Evolutionary conservation across 2,113 vertebrate genomes (phyloP).

Genomic region (Aramus guarauna): DNA sequence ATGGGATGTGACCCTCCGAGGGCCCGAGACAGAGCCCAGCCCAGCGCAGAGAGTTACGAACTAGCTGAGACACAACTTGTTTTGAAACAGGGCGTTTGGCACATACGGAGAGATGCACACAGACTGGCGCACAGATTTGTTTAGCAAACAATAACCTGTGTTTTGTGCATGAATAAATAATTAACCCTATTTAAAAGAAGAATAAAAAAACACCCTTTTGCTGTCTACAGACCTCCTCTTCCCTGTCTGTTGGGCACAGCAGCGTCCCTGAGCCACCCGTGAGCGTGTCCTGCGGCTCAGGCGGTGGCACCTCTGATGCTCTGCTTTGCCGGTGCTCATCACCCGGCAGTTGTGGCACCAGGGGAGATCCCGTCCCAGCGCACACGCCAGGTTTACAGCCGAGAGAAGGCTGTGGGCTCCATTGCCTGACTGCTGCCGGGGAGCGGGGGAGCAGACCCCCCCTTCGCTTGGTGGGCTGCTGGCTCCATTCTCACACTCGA

Average conservation of each 20-base stretch:
- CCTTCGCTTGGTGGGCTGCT: neutral
- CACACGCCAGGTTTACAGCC: neutral
- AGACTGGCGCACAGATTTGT: conserved; percentile 50
- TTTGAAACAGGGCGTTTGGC: neutral
- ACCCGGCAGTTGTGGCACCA: fast-evolving
- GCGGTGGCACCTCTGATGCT: neutral
- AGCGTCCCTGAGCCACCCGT: fast-evolving
- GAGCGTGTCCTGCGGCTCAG: neutral
- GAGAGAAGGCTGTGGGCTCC: neutral
- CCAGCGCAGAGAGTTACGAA: neutral
- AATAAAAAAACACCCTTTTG: neutral
- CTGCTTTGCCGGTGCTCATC: fast-evolving
- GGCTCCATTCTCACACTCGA: neutral
- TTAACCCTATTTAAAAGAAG: conserved; percentile 34
- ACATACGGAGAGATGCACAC: neutral
- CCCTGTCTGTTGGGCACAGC: neutral
- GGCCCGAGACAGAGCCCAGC: neutral
- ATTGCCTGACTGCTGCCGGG: neutral
- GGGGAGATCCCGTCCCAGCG: neutral
- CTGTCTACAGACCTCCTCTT: neutral
- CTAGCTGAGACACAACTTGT: neutral
- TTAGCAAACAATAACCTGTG: conserved; percentile 63
- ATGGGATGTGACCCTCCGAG: neutral
- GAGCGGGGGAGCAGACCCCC: neutral
- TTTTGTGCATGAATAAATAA: conserved; percentile 53